Evolutionary conservation across 2,888 invertebrate genomes (phyloP).

Genomic region (Pollenia amentaria): DNA sequence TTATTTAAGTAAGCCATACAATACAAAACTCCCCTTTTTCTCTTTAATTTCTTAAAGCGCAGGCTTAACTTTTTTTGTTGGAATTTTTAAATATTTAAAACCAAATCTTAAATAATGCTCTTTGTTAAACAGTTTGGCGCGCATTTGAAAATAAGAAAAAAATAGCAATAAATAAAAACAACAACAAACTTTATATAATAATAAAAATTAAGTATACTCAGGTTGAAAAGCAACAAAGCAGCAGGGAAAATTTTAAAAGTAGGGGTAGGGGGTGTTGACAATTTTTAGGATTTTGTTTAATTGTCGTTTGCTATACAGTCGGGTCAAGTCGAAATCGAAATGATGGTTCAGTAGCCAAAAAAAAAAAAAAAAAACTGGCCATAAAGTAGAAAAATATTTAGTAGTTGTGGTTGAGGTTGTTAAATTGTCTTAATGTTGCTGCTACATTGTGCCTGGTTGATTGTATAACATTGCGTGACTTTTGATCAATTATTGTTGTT

Average conservation of each 20-base stretch:
- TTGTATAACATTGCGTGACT: conserved; percentile 72
- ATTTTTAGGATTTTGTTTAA: conserved; percentile 70
- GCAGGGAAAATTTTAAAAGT: neutral
- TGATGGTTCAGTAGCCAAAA: neutral
- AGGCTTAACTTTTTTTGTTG: conserved; percentile 63
- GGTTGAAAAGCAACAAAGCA: neutral
- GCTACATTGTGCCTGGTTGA: conserved; percentile 47
- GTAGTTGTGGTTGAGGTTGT: conserved; percentile 41
- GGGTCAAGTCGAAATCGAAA: neutral
- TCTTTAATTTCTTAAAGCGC: conserved; percentile 51
- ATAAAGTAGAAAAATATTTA: conserved; percentile 17
- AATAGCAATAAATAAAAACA: conserved; percentile 20
- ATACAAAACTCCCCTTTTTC: conserved; percentile 62
- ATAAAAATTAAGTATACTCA: conserved; percentile 28
- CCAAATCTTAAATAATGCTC: conserved; percentile 22
- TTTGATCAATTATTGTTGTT: conserved; percentile 74
- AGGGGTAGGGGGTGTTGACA: conserved; percentile 72
- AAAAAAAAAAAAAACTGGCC: neutral
- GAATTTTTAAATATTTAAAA: conserved; percentile 6
- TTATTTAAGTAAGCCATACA: neutral
- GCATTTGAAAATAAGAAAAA: conserved; percentile 68
- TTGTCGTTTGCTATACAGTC: conserved; percentile 35
- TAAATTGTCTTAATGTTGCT: conserved; percentile 58
- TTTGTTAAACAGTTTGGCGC: conserved; percentile 70
- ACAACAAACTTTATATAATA: neutral